Base-by-base conservation (phyloP, 2,888 invertebrate genomes). In the Scelioninae gen. 2 region DNA sequence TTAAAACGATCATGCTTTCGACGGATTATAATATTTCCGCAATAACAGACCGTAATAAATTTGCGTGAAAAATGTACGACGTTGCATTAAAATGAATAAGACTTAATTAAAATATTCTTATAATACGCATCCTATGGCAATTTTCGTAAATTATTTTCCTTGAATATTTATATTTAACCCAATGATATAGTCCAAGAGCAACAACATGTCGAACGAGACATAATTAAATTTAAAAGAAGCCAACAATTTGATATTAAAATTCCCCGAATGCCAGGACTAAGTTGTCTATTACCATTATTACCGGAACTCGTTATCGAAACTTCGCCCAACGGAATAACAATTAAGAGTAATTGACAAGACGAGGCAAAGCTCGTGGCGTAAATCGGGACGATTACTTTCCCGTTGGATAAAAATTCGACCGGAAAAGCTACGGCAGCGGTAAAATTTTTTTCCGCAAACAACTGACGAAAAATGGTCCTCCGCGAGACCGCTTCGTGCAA, bases 361-460 rank as follows among this genome's bases (percentile, higher is more conserved):
- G n/a, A n/a, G n/a, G n/a, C n/a, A n/a, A n/a, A n/a, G n/a, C n/a
- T n/a, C n/a, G n/a, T n/a, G n/a, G n/a, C n/a, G n/a, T n/a, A n/a
- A n/a, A n/a, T n/a, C n/a, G n/a, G n/a, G n/a, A n/a, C n/a, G n/a
- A n/a, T n/a, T n/a, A n/a, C n/a, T n/a, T n/a, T n/a, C n/a, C n/a
- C n/a, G n/a, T n/a, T n/a, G n/a, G n/a, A n/a, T n/a, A n/a, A n/a
- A n/a, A n/a, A n/a, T n/a, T n/a, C n/a, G n/a, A n/a, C n/a, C n/a
- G n/a, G n/a, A n/a, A n/a, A n/a, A n/a, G 13, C 25, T 3, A 16
- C 15, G 6, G n/a, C 33, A 5, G 55, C 43, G 10, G 37, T 57
- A 43, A 31, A 57, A 57, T 57, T 57, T 57, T 57, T 43, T 18
- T n/a, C 18, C 45, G 15, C 45, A 45, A 57, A 45, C 35, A 46